Evolutionary conservation across 1,140 invertebrate genomes (phyloP).

Genomic region (Procambarus virginalis): DNA sequence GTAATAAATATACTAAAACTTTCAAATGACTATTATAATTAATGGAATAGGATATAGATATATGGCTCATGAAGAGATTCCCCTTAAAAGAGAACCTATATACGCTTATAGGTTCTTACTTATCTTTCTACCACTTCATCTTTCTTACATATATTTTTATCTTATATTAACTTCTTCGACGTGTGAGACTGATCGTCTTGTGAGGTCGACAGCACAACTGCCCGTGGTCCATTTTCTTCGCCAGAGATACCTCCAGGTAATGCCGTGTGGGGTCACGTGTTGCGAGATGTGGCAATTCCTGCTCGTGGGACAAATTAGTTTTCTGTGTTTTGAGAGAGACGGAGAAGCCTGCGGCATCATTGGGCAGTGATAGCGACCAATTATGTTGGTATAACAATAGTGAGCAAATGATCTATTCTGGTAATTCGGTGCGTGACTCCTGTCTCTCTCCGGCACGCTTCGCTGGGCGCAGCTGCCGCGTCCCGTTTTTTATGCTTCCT

Average conservation of each 20-base stretch:
- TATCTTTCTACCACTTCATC: too few relatives aligned
- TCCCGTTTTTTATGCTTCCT: conserved; percentile 52
- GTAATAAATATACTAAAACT: too few relatives aligned
- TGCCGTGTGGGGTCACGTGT: not conserved
- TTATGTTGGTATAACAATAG: conserved; percentile 12
- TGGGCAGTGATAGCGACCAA: not conserved
- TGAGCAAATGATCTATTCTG: conserved; percentile 22
- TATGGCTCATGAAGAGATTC: too few relatives aligned
- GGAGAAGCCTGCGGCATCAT: not conserved
- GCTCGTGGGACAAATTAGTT: too few relatives aligned
- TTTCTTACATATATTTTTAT: too few relatives aligned
- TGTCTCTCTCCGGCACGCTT: conserved; percentile 18
- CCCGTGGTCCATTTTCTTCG: not conserved
- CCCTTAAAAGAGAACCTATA: too few relatives aligned
- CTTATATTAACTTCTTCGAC: too few relatives aligned
- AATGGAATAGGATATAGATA: too few relatives aligned
- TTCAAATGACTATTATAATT: too few relatives aligned
- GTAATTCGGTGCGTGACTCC: not conserved
- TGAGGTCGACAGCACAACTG: too few relatives aligned
- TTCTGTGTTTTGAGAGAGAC: not conserved
- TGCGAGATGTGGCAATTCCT: not conserved
- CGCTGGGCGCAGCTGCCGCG: conserved; percentile 28
- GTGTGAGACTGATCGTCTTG: too few relatives aligned
- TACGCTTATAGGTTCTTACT: too few relatives aligned
- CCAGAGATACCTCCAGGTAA: not conserved